Percentiles rank a stretch among this genome's conserved stretches.
These are phyloP conservation scores for Strigamia crassipes DNA, from an alignment of 2,888 invertebrate species.

Conservation along the genomic window DNA sequence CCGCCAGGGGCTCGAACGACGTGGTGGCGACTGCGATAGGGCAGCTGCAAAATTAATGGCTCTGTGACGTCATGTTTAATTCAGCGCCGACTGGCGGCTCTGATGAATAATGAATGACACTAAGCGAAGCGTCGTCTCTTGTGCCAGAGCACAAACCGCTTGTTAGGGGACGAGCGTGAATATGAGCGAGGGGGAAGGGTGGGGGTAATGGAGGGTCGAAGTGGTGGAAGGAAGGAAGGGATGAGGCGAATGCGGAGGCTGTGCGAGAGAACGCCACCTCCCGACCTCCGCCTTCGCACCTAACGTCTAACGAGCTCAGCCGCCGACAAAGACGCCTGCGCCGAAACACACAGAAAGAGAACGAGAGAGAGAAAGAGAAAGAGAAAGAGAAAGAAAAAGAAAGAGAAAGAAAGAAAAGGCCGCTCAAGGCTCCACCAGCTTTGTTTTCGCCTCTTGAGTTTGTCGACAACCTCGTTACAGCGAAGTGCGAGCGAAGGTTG, in stretches of 20 bases:
- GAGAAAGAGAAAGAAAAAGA: too few species aligned
- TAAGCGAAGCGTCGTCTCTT: slow-evolving; percentile 31
- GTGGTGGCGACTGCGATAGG: slow-evolving; percentile 33
- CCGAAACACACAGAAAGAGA: too few species aligned
- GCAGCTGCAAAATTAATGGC: slow-evolving; percentile 43
- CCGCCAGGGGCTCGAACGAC: slow-evolving; percentile 17
- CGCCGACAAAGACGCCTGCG: slow-evolving; percentile 22
- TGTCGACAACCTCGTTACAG: too few species aligned
- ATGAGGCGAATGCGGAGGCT: background rate
- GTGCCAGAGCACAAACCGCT: slow-evolving; percentile 29
- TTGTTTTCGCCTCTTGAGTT: too few species aligned
- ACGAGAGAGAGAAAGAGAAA: background rate
- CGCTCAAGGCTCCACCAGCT: slow-evolving; percentile 32
- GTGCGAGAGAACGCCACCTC: background rate
- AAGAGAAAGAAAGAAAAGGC: slow-evolving; percentile 2
- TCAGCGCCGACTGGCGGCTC: slow-evolving; percentile 39
- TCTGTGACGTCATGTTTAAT: slow-evolving; percentile 43
- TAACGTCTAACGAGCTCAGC: slow-evolving; percentile 17
- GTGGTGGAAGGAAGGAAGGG: background rate
- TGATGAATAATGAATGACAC: slow-evolving; percentile 39
- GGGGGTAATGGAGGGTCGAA: background rate
- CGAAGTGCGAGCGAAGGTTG: too few species aligned
- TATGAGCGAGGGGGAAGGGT: background rate
- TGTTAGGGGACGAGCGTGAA: slow-evolving; percentile 17
- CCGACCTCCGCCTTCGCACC: slow-evolving; percentile 13